These are phyloP conservation scores for Diarsia brunnea DNA, from an alignment of 2,888 invertebrate genomes.

Conservation along the genomic window DNA sequence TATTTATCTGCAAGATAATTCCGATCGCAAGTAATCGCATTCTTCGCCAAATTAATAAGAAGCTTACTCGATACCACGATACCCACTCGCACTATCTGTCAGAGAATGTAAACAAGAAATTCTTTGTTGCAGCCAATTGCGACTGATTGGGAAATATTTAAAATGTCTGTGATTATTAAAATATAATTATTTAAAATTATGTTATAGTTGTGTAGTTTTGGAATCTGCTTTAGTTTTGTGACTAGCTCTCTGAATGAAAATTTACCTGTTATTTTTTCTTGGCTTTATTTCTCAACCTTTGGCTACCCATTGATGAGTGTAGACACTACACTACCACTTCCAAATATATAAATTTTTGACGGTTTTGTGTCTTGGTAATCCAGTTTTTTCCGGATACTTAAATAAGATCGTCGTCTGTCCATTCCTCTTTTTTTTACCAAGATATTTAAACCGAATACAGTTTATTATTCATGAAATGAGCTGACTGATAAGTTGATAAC, in stretches of 20 bases:
- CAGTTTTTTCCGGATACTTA: not conserved
- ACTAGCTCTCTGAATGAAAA: not conserved
- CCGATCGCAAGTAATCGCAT: conserved; percentile 40
- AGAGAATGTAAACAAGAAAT: conserved; percentile 67
- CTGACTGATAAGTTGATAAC: not conserved
- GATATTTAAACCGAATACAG: not conserved
- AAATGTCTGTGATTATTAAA: conserved; percentile 9
- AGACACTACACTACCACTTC: not conserved
- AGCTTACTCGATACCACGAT: conserved; percentile 32
- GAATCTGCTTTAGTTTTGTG: not conserved
- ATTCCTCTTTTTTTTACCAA: not conserved
- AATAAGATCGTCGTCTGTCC: not conserved
- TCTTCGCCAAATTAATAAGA: conserved; percentile 53
- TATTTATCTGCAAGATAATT: conserved; percentile 44
- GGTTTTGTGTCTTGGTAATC: not conserved
- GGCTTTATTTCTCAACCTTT: not conserved
- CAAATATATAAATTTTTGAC: not conserved
- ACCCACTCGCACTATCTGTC: conserved; percentile 41
- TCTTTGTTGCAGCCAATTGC: conserved; percentile 42
- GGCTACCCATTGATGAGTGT: not conserved
- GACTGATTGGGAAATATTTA: not conserved
- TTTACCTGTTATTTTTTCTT: not conserved
- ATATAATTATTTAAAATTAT: no score
- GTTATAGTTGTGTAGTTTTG: not conserved
- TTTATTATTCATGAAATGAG: not conserved